Evolutionary conservation across 2,888 invertebrate genomes (phyloP), one percentile per base, ranked within the genome.

Genomic region (Corythucha ciliata): DNA sequence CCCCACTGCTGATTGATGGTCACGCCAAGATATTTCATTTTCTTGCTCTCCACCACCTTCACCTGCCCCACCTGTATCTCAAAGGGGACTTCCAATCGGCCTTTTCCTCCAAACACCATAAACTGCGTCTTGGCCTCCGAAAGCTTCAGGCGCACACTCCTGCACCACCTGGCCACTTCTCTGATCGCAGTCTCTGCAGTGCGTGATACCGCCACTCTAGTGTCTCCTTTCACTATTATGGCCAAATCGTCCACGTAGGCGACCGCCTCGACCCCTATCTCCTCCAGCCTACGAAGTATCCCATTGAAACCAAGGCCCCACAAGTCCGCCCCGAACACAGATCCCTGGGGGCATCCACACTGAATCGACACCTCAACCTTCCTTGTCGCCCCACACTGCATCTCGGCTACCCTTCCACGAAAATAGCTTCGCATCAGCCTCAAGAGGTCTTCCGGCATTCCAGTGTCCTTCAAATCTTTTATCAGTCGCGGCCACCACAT

Each of bases 401-500:
- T 36, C 0, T 59, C 57, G 0, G 61, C 59, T 0, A 58, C 48
- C 0, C 62, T 51, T 10, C 46, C 33, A 0, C 36, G 14, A 37
- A 65, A 64, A 24, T 65, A 65, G 37, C 39, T 42, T 22, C 18
- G 42, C 42, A 65, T 2, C 49, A 63, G 58, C 21, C 47, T 4
- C 21, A 58, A 63, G n/a, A 65, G 51, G 54, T 65, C 32, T 2
- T 45, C 34, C 10, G 59, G 54, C 22, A 57, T 57, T 0, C 61
- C 59, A 1, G 56, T 41, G 2, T 41, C 36, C 50, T 61, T 63
- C 3, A 56, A 49, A 39, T 59, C 60, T 1, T 49, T 24, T 12
- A 61, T 18, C 1, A 63, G 59, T 39, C 60, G 58, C 0, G 62
- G 60, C 63, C 66, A 64, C 63, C 63, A 64, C 2, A 64, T 61